Evolutionary conservation across 2,797 vertebrate species (phyloP).

Genomic region (Fratercula arctica): DNA sequence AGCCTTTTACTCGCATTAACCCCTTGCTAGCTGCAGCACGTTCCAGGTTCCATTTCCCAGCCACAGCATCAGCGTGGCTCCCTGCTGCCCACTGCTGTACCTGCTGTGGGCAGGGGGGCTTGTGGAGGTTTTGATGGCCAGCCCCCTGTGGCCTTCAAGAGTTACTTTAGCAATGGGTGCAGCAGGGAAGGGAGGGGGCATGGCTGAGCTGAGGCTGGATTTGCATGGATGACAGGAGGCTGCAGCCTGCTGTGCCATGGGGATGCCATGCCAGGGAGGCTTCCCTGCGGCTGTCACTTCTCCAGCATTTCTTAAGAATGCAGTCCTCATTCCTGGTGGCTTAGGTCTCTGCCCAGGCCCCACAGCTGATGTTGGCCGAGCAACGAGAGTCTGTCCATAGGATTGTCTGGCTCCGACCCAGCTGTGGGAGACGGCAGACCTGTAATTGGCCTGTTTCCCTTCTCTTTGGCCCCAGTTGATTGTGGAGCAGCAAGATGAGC

Average conservation of each 20-base stretch:
- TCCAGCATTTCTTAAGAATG: neutral
- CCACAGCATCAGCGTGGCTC: neutral
- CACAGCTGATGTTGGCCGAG: constrained; percentile 20
- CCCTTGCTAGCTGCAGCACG: neutral
- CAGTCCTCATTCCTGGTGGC: neutral
- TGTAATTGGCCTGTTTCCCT: constrained; percentile 52
- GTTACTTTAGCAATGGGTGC: neutral
- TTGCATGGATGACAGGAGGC: neutral
- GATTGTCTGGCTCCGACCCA: neutral
- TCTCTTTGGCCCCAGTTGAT: constrained; percentile 85
- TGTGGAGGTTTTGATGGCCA: neutral
- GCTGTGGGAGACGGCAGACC: neutral
- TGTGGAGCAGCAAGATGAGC: constrained; percentile 93
- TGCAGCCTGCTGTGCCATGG: neutral
- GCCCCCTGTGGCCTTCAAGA: neutral
- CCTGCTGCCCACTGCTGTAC: neutral
- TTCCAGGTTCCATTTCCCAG: neutral
- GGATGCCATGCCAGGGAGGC: neutral
- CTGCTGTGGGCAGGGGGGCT: neutral
- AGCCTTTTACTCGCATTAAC: neutral
- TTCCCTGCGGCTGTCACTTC: neutral
- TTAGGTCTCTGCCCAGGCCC: constrained; percentile 41
- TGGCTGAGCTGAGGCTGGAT: neutral
- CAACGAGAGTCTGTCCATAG: neutral
- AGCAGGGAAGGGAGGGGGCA: neutral